Conservation (phyloP, 2,797 vertebrate genomes). For the Sebastes wilsoni region DNA sequence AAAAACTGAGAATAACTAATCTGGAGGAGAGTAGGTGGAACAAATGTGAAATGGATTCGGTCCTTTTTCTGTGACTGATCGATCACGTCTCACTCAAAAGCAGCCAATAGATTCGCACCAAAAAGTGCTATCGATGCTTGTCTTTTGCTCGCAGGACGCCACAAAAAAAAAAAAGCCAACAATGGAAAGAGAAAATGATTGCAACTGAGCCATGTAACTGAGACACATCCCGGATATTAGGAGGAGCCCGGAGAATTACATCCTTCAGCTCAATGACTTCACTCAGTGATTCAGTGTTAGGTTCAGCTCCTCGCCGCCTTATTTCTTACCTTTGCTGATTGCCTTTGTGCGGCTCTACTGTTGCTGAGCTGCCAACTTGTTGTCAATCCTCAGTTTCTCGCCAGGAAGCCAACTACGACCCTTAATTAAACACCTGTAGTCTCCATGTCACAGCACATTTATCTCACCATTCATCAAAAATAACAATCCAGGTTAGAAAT, state of each 20-base stretch:
- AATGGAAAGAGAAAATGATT: neutral
- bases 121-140: neutral
- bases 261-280: conserved; percentile 37
- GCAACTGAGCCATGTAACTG: neutral
- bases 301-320: conserved; percentile 5
- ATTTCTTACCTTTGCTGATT: conserved; percentile 26
- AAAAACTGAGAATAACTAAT: conserved; percentile 2
- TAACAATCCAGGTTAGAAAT: neutral
- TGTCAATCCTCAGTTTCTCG: conserved; percentile 31
- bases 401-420: conserved; percentile 9
- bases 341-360: conserved; percentile 22
- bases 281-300: conserved; percentile 18
- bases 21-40: neutral
- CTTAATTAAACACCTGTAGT: conserved; percentile 40
- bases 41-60: conserved; percentile 18
- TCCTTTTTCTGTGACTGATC: conserved; percentile 21
- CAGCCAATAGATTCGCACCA: neutral
- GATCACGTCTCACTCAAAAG: conserved; percentile 2
- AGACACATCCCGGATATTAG: conserved; percentile 33
- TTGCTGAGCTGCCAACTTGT: conserved; percentile 23
- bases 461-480: conserved; percentile 32
- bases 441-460: neutral
- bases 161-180: conserved; percentile 5
- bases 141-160: neutral
- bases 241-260: conserved; percentile 36